Evolutionary conservation across 2,888 invertebrate genomes (phyloP).

Genomic region (Aporophyla lueneburgensis): DNA sequence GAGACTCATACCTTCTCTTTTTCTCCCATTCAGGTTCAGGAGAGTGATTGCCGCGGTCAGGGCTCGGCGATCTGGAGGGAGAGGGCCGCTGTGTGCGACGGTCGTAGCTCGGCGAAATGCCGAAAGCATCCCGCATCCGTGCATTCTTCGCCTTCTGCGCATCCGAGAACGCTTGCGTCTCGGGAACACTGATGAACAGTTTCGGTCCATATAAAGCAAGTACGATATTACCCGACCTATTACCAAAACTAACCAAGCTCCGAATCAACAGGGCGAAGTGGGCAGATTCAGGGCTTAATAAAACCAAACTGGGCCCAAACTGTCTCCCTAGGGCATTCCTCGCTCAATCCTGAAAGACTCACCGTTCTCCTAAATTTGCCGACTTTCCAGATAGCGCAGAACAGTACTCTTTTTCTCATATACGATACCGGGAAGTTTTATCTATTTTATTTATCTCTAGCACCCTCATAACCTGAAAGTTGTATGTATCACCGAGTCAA

Average conservation of each 20-base stretch:
- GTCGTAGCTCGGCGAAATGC: conserved; percentile 50
- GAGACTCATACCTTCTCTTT: conserved; percentile 40
- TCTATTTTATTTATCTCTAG: not conserved
- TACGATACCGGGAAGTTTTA: not conserved
- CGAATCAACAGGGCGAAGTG: not conserved
- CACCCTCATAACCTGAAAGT: not conserved
- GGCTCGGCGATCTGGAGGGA: conserved; percentile 26
- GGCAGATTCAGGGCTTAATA: not conserved
- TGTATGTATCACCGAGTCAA: conserved; percentile 3
- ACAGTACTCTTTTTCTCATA: not conserved
- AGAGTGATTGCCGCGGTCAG: conserved; percentile 13
- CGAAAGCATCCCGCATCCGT: conserved; percentile 49
- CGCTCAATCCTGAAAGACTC: conserved; percentile 1
- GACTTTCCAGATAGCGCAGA: not conserved
- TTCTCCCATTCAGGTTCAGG: conserved; percentile 26
- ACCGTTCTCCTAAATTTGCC: not conserved
- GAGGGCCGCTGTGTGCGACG: conserved; percentile 19
- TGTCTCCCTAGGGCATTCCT: conserved; percentile 9
- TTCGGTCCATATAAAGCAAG: conserved; percentile 30
- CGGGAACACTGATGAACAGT: conserved; percentile 35
- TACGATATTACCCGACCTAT: conserved; percentile 11
- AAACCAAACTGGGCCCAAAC: conserved; percentile 2
- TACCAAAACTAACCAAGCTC: conserved; percentile 7
- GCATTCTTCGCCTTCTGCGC: conserved; percentile 50
- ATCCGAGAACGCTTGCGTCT: conserved; percentile 51